phyloP scores from a whole-genome alignment of 2,888 invertebrate genomes.

The Protophormia terraenovae region DNA sequence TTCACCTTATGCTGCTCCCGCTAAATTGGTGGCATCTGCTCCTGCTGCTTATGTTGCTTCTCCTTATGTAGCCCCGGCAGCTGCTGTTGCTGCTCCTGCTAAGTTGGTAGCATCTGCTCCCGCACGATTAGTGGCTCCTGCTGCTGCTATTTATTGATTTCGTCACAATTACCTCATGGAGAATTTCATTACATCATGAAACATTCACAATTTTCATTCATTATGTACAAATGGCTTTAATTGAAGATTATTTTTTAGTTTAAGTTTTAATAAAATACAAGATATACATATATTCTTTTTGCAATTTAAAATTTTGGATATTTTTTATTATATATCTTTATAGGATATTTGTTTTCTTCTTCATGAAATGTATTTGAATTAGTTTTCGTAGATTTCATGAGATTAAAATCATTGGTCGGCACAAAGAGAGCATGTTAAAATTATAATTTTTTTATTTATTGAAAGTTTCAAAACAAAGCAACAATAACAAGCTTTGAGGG shows the following conservation, averaged over 20 bases:
- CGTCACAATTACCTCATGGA: background rate
- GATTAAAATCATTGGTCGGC: too few species aligned
- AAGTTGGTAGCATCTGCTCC: constrained; percentile 54
- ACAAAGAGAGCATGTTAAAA: too few species aligned
- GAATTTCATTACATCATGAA: background rate
- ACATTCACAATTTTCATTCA: background rate
- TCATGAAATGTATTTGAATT: too few species aligned
- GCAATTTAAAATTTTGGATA: background rate
- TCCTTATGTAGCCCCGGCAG: constrained; percentile 67
- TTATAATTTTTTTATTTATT: too few species aligned
- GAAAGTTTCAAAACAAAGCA: too few species aligned
- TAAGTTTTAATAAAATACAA: background rate
- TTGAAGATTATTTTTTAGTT: background rate
- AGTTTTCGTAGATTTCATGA: too few species aligned
- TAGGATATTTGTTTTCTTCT: too few species aligned
- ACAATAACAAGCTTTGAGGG: too few species aligned
- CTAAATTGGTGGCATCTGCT: constrained; percentile 48
- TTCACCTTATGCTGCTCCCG: constrained; percentile 68
- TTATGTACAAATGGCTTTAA: background rate
- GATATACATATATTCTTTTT: background rate
- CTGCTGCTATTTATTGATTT: constrained; percentile 54
- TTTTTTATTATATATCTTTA: background rate
- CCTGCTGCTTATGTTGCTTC: constrained; percentile 67
- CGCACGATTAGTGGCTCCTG: constrained; percentile 51
- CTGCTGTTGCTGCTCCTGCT: constrained; percentile 48